Percentiles rank a stretch among this genome's conserved stretches.
phyloP scores from a whole-genome alignment of 2,113 vertebrate genomes.

The Egretta garzetta region DNA sequence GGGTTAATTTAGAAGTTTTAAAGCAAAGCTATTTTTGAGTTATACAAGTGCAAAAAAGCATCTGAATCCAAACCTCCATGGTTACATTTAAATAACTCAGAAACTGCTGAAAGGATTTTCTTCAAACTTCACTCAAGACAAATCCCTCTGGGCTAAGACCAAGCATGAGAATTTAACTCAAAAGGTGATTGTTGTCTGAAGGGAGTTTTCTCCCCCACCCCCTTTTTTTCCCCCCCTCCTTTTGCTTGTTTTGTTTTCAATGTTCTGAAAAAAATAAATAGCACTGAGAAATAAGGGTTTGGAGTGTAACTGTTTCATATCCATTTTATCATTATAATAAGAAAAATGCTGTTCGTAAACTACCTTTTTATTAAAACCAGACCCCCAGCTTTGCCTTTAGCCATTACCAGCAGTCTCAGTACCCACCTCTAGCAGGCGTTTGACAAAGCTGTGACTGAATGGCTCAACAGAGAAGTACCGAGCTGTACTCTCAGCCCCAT shows the following conservation, averaged over 20 bases:
- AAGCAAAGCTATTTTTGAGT: conserved; percentile 70
- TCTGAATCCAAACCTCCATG: conserved; percentile 58
- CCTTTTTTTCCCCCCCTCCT: neutral
- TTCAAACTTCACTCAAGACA: conserved; percentile 44
- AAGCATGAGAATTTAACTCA: conserved; percentile 61
- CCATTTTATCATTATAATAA: conserved; percentile 20
- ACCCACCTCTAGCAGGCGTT: neutral
- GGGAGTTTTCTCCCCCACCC: neutral
- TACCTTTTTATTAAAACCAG: conserved; percentile 38
- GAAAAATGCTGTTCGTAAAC: conserved; percentile 13
- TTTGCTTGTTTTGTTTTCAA: neutral
- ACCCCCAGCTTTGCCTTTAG: conserved; percentile 3
- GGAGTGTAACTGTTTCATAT: conserved; percentile 12
- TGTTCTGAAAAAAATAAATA: neutral
- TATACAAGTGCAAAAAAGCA: conserved; percentile 58
- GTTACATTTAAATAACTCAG: conserved; percentile 64
- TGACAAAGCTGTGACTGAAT: neutral
- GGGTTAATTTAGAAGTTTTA: conserved; percentile 72
- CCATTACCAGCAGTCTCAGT: neutral
- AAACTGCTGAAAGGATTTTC: conserved; percentile 63
- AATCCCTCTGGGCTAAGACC: conserved; percentile 59
- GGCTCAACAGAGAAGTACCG: neutral
- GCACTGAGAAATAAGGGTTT: neutral
- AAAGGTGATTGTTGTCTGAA: conserved; percentile 62
- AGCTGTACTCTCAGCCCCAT: neutral